phyloP scores from a whole-genome alignment of 2,888 invertebrate genomes.

The Ennomos quercinarius region DNA sequence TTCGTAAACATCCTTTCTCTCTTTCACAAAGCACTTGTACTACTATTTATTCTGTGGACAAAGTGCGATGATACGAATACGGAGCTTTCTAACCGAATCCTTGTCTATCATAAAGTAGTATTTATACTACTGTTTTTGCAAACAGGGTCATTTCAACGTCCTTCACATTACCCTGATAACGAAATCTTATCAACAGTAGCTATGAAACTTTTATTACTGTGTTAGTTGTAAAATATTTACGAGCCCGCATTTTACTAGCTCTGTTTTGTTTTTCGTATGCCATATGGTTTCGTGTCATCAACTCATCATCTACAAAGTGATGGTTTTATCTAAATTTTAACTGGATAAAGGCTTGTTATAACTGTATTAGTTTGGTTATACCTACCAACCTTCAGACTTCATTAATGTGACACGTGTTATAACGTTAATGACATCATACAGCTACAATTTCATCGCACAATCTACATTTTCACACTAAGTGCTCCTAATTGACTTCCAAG shows the following conservation, averaged over 20 bases:
- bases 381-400: not conserved
- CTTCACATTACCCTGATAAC: slow-evolving; percentile 8
- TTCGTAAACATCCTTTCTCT: too few relatives aligned
- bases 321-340: not conserved
- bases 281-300: not conserved
- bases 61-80: too few relatives aligned
- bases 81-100: too few relatives aligned
- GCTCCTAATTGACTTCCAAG: slow-evolving; percentile 22
- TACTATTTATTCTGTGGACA: too few relatives aligned
- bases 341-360: too few relatives aligned
- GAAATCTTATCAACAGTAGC: slow-evolving; percentile 12
- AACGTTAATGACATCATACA: not conserved
- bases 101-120: too few relatives aligned
- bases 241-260: slow-evolving; percentile 4
- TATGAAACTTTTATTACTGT: slow-evolving; percentile 8
- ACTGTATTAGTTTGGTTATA: too few relatives aligned
- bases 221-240: slow-evolving; percentile 7
- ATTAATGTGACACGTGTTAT: not conserved
- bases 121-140: too few relatives aligned
- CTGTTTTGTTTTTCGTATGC: not conserved
- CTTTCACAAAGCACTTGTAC: too few relatives aligned
- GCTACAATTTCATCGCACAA: slow-evolving; percentile 1
- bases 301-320: not conserved
- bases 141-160: not conserved
- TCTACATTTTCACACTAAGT: slow-evolving; percentile 14